Percentiles rank a stretch among this genome's conserved stretches.
phyloP scores from a whole-genome alignment of 2,797 vertebrate species.

The Xenopus petersii region DNA sequence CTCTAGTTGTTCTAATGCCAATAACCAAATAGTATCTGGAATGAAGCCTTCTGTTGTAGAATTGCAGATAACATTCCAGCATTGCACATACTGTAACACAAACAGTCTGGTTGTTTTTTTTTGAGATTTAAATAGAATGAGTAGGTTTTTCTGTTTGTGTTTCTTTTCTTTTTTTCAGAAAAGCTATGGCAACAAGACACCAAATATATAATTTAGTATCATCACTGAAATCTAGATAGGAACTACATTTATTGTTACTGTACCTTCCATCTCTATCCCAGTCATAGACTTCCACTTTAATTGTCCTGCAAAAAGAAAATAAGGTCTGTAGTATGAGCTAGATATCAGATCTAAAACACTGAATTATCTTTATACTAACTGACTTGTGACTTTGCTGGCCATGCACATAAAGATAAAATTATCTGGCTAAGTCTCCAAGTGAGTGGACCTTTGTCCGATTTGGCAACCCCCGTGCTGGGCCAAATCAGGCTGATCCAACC shows the following conservation, averaged over 20 bases:
- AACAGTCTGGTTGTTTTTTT: neutral
- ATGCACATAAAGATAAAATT: too few species aligned
- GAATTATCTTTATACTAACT: neutral
- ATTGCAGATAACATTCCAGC: neutral
- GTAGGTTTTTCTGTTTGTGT: too few species aligned
- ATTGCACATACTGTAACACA: neutral
- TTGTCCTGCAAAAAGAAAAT: constrained; percentile 72
- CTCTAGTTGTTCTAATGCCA: neutral
- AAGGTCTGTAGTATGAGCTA: neutral
- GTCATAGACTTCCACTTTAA: constrained; percentile 89
- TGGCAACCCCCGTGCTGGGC: too few species aligned
- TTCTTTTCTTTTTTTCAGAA: too few species aligned
- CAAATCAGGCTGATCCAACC: too few species aligned
- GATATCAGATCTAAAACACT: neutral
- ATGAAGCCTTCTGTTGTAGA: neutral
- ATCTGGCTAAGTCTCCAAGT: too few species aligned
- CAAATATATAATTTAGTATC: neutral
- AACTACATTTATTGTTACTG: constrained; percentile 45
- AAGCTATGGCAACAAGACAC: too few species aligned
- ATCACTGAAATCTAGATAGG: neutral
- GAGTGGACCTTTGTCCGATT: too few species aligned
- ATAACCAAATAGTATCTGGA: neutral
- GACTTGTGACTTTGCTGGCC: too few species aligned
- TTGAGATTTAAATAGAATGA: too few species aligned
- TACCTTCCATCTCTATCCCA: constrained; percentile 93